Evolutionary conservation across 2,888 invertebrate genomes (phyloP).

Genomic region (Harpagoxenus sublaevis): DNA sequence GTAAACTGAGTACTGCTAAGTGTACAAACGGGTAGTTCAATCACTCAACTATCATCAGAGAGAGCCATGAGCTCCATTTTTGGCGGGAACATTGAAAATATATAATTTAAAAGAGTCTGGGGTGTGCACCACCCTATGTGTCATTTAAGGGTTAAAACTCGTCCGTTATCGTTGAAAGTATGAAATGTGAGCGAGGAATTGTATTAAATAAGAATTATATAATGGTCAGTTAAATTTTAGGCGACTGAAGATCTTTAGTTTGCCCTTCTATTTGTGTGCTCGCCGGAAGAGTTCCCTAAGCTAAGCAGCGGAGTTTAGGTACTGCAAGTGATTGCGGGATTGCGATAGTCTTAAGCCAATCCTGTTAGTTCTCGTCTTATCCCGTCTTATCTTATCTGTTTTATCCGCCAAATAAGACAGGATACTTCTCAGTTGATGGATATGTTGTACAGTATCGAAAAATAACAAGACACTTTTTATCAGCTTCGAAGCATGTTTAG

Average conservation of each 20-base stretch:
- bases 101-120: no score
- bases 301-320: conserved; percentile 36
- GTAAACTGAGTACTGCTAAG: no score
- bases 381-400: conserved; percentile 52
- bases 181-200: not conserved
- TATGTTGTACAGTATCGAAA: no score
- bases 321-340: conserved; percentile 50
- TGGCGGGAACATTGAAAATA: no score
- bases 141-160: no score
- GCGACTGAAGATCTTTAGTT: not conserved
- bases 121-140: no score
- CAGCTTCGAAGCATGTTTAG: no score
- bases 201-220: not conserved
- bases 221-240: conserved; percentile 18
- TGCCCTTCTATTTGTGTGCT: not conserved
- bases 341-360: conserved; percentile 54
- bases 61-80: no score
- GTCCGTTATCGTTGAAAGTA: not conserved
- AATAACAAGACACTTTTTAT: no score
- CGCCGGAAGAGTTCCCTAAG: conserved; percentile 32
- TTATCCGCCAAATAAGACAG: conserved; percentile 32
- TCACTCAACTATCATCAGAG: no score
- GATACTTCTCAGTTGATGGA: conserved; percentile 22
- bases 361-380: conserved; percentile 51
- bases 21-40: no score